These are phyloP conservation scores for Drosophila funebris DNA, from an alignment of 1,140 invertebrate genomes.

Conservation along the genomic window DNA sequence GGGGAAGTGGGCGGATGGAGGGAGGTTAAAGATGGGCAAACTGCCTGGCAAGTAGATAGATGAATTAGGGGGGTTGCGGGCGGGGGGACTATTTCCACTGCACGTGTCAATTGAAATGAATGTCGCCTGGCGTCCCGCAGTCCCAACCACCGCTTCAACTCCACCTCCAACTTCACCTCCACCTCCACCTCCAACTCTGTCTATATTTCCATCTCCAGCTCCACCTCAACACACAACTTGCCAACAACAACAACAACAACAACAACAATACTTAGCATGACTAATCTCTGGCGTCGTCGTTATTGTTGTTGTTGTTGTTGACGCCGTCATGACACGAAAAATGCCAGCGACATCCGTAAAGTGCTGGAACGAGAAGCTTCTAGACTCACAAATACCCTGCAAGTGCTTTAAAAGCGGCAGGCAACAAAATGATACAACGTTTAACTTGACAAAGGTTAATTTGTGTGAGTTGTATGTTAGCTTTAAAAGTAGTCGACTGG, in stretches of 20 bases:
- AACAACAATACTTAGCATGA: slow-evolving; percentile 66
- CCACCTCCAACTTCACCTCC: background rate
- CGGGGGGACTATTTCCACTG: slow-evolving; percentile 34
- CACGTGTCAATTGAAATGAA: slow-evolving; percentile 75
- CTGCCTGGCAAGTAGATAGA: background rate
- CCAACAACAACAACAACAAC: slow-evolving; percentile 46
- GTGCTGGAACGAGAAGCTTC: background rate
- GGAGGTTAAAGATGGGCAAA: background rate
- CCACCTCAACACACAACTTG: background rate
- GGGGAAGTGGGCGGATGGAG: background rate
- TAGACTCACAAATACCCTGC: slow-evolving; percentile 28
- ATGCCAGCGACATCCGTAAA: slow-evolving; percentile 51
- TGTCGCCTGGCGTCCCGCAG: slow-evolving; percentile 74
- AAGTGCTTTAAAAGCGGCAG: too few species aligned
- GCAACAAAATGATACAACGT: too few species aligned
- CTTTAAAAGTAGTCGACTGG: background rate
- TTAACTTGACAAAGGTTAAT: too few species aligned
- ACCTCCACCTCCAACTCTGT: background rate
- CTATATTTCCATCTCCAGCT: slow-evolving; percentile 9
- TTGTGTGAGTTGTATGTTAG: too few species aligned
- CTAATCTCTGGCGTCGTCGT: slow-evolving; percentile 77
- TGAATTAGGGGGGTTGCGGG: background rate
- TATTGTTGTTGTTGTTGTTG: slow-evolving; percentile 56
- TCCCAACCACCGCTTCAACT: slow-evolving; percentile 42
- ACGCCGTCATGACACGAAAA: slow-evolving; percentile 57